These are phyloP conservation scores for Epicampocera succincta DNA, from an alignment of 2,888 invertebrate genomes.

Conservation along the genomic window DNA sequence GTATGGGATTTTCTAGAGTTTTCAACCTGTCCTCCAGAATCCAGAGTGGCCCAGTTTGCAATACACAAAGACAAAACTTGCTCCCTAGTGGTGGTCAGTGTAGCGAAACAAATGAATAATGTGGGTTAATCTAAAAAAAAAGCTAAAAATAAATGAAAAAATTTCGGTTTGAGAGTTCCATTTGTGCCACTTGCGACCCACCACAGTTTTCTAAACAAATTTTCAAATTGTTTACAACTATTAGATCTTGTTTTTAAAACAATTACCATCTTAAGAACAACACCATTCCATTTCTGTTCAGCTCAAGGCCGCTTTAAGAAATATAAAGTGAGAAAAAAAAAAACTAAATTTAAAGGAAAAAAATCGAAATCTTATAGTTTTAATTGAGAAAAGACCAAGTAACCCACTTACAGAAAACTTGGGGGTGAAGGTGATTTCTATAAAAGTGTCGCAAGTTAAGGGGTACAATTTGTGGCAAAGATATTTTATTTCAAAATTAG, in stretches of 20 bases:
- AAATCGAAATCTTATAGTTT: conserved; percentile 20
- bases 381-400: conserved; percentile 45
- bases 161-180: too few species aligned
- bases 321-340: background rate
- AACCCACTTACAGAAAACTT: conserved; percentile 54
- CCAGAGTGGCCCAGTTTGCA: too few species aligned
- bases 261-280: conserved; percentile 62
- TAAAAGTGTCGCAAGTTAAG: too few species aligned
- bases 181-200: conserved; percentile 4
- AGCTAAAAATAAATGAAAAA: too few species aligned
- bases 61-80: too few species aligned
- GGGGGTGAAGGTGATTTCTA: conserved; percentile 56
- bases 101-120: too few species aligned
- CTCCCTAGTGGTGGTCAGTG: too few species aligned
- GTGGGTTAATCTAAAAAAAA: too few species aligned
- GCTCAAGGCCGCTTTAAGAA: conserved; percentile 43
- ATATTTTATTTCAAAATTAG: too few species aligned
- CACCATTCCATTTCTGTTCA: conserved; percentile 55
- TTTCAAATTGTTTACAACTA: conserved; percentile 56
- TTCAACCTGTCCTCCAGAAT: too few species aligned
- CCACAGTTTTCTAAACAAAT: conserved; percentile 29
- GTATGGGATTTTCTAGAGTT: too few species aligned
- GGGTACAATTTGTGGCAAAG: too few species aligned
- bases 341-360: conserved; percentile 10
- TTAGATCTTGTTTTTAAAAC: conserved; percentile 58